phyloP scores from a whole-genome alignment of 2,797 vertebrate species.

The Gallinago nigripennis region DNA sequence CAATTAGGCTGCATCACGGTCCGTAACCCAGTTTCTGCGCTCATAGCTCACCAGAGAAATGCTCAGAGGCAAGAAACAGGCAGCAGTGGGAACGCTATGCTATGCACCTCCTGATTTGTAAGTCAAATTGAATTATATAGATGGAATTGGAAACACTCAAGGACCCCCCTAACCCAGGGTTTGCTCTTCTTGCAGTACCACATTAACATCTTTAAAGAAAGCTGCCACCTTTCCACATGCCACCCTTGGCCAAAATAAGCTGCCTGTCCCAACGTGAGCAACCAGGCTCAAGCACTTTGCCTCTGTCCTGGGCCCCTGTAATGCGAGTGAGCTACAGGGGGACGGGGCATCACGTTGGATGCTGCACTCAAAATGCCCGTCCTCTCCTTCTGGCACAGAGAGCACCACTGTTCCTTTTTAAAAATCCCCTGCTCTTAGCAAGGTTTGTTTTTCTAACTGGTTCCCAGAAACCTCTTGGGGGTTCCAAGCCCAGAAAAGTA shows the following conservation, averaged over 20 bases:
- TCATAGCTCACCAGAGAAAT: not conserved
- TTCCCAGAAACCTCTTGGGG: slow-evolving; percentile 72
- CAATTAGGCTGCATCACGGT: not conserved
- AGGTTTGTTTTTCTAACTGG: slow-evolving; percentile 69
- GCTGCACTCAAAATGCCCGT: not conserved
- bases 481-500: slow-evolving; percentile 65
- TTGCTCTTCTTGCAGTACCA: slow-evolving; percentile 24
- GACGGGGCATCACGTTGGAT: not conserved
- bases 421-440: slow-evolving; percentile 65
- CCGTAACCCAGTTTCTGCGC: not conserved
- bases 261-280: slow-evolving; percentile 49
- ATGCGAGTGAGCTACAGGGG: not conserved
- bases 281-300: slow-evolving; percentile 53
- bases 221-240: slow-evolving; percentile 65
- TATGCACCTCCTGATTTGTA: not conserved
- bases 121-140: not conserved
- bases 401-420: slow-evolving; percentile 40
- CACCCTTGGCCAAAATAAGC: slow-evolving; percentile 53
- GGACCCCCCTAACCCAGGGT: not conserved
- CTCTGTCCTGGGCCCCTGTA: slow-evolving; percentile 24
- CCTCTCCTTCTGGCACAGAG: slow-evolving; percentile 37
- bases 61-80: not conserved
- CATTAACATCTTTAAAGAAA: slow-evolving; percentile 58
- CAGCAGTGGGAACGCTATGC: not conserved
- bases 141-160: not conserved